Evolutionary conservation across 2,797 vertebrate genomes (phyloP).

Genomic region (Sebastes oblongus): DNA sequence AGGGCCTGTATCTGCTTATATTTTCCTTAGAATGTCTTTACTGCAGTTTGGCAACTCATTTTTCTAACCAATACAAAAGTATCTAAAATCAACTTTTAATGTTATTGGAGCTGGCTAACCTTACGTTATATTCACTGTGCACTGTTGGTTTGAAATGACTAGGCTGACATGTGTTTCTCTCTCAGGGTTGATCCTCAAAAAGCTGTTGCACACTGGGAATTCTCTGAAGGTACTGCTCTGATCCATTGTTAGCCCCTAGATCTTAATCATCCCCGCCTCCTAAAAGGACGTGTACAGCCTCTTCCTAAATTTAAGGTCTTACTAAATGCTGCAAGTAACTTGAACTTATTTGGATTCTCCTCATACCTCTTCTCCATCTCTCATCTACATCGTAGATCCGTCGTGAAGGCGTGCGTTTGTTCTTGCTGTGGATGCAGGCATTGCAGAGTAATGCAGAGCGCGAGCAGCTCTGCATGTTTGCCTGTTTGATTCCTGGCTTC

Average conservation of each 20-base stretch:
- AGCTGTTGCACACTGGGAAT: conserved; percentile 97
- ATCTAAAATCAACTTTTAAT: not conserved
- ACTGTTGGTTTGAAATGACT: not conserved
- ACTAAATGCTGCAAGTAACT: not conserved
- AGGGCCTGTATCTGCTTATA: too few relatives aligned
- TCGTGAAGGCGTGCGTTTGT: conserved; percentile 95
- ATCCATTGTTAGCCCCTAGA: not conserved
- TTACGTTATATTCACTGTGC: not conserved
- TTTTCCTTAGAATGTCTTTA: too few relatives aligned
- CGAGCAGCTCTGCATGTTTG: conserved; percentile 97
- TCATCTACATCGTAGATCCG: conserved; percentile 85
- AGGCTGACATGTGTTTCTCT: conserved; percentile 27
- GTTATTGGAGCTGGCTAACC: not conserved
- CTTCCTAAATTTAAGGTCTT: not conserved
- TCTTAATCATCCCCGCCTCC: not conserved
- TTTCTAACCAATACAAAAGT: not conserved
- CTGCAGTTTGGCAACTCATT: too few relatives aligned
- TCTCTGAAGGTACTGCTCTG: conserved; percentile 92
- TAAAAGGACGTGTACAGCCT: rapidly evolving
- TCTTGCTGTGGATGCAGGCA: conserved; percentile 97
- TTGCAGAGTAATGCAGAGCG: conserved; percentile 92
- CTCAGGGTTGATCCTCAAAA: conserved; percentile 96
- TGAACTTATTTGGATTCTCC: not conserved
- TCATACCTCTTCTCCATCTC: not conserved
- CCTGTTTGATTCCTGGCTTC: conserved; percentile 97